Percentiles rank a stretch among this genome's conserved stretches.
phyloP scores from a whole-genome alignment of 2,113 vertebrate genomes.

The Gobio gobio region DNA sequence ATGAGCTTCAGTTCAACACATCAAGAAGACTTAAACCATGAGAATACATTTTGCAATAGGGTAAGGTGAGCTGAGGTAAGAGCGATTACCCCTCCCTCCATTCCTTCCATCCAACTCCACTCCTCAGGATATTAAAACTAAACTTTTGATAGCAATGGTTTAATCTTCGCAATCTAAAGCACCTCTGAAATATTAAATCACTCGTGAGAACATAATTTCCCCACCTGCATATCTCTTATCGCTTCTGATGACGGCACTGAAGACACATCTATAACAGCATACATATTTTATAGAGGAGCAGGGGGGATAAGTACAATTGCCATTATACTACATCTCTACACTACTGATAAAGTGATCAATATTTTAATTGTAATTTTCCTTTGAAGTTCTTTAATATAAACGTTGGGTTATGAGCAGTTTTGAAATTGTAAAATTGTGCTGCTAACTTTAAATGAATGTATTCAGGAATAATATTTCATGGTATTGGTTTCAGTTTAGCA shows the following conservation, averaged over 20 bases:
- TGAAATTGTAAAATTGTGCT: too few species aligned
- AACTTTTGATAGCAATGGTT: background rate
- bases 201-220: conserved; percentile 12
- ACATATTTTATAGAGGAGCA: background rate
- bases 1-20: background rate
- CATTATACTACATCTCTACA: background rate
- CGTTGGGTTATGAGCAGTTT: too few species aligned
- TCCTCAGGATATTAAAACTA: conserved; percentile 33
- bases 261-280: conserved; percentile 29
- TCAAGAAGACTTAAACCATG: background rate
- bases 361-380: background rate
- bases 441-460: too few species aligned
- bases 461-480: too few species aligned
- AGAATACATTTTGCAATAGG: background rate
- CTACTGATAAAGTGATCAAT: background rate
- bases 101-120: background rate
- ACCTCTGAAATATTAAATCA: conserved; percentile 40
- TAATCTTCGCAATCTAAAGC: conserved; percentile 29
- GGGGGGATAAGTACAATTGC: background rate
- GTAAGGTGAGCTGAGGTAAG: background rate
- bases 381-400: background rate
- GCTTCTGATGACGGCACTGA: background rate
- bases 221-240: conserved; percentile 3
- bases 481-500: too few species aligned
- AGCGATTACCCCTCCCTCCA: background rate